Conservation (phyloP, 2,113 vertebrate genomes). For the Grallaria varia region DNA sequence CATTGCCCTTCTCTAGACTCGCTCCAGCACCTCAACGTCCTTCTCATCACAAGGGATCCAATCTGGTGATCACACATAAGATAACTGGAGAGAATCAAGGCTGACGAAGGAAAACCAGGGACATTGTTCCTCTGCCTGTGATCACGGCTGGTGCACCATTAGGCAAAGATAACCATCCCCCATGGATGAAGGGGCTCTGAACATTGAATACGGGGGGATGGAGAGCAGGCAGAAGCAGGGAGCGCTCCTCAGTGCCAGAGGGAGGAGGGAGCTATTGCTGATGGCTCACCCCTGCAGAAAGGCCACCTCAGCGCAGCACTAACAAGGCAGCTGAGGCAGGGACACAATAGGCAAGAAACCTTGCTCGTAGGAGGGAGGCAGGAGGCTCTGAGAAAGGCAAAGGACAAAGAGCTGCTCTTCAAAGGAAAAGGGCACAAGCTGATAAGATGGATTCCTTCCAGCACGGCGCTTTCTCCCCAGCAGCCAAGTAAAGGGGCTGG, state of each 20-base stretch:
- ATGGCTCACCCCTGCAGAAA: not conserved
- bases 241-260: rapidly evolving
- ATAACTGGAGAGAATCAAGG: not conserved
- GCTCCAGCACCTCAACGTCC: not conserved
- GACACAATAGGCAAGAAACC: not conserved
- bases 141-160: rapidly evolving
- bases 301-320: not conserved
- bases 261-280: not conserved
- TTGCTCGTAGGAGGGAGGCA: rapidly evolving
- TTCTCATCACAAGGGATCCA: not conserved
- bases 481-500: slow-evolving; percentile 31
- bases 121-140: rapidly evolving
- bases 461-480: not conserved
- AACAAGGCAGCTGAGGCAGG: not conserved
- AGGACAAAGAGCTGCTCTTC: slow-evolving; percentile 25
- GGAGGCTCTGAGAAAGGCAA: not conserved
- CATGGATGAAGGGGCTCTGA: not conserved
- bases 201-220: rapidly evolving
- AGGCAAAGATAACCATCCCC: not conserved
- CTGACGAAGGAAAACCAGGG: not conserved
- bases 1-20: not conserved
- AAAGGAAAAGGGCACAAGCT: slow-evolving; percentile 33
- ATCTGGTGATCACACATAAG: too few relatives aligned
- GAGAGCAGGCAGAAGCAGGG: not conserved
- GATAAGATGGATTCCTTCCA: slow-evolving; percentile 51